A percentile compares a stretch with the other conserved stretches of the same genome.
These are phyloP conservation scores for Hydrolagus colliei DNA, from an alignment of 2,797 vertebrate species.

Conservation along the genomic window DNA sequence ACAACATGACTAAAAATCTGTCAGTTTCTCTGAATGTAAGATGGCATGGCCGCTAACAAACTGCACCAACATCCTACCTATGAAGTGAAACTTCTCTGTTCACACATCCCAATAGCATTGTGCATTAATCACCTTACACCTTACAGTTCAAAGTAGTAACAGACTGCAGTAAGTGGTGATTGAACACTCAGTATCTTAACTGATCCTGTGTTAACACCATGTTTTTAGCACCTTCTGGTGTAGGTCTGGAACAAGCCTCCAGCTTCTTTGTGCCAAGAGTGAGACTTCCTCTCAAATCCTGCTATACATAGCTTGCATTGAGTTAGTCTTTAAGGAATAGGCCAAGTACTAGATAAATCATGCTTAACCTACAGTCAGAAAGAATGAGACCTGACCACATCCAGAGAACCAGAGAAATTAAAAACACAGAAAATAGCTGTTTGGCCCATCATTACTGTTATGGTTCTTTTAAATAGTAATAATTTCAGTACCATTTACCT, in stretches of 20 bases:
- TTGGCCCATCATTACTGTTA: too few relatives aligned
- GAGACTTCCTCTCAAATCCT: background rate
- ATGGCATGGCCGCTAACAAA: background rate
- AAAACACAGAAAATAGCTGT: too few relatives aligned
- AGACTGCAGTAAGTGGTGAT: slow-evolving; percentile 15
- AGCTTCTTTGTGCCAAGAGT: background rate
- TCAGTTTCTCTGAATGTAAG: background rate
- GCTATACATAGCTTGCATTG: too few relatives aligned
- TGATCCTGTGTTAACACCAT: background rate
- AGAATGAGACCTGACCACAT: background rate
- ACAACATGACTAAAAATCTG: background rate
- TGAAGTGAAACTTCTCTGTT: background rate
- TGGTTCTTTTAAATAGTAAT: too few relatives aligned
- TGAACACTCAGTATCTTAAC: slow-evolving; percentile 10
- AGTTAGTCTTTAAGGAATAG: background rate
- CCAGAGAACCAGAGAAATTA: background rate
- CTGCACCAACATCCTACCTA: background rate
- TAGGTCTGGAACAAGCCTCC: background rate
- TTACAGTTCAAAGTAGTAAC: background rate
- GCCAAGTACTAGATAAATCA: too few relatives aligned
- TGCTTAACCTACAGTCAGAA: background rate
- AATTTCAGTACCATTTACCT: too few relatives aligned
- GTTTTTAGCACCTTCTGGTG: background rate
- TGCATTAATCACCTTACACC: background rate
- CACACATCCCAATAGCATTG: background rate